These are phyloP conservation scores for Larimichthys crocea DNA, from an alignment of 2,113 vertebrate species.

Conservation along the genomic window DNA sequence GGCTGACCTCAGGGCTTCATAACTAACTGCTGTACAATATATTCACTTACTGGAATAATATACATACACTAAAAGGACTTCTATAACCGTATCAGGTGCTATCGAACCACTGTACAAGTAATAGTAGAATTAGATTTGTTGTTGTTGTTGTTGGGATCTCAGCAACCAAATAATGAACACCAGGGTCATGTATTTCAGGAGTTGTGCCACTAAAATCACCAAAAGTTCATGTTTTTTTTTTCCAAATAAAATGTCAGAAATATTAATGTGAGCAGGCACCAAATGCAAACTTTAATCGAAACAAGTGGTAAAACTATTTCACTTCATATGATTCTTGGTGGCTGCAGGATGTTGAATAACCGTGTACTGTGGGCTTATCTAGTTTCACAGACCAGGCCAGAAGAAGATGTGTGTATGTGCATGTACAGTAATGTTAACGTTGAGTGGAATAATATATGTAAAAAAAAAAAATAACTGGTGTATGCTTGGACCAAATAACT, in stretches of 20 bases:
- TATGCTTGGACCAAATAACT: slow-evolving; percentile 65
- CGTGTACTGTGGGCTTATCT: slow-evolving; percentile 11
- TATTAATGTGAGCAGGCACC: slow-evolving; percentile 16
- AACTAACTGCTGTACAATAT: slow-evolving; percentile 57
- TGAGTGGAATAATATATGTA: slow-evolving; percentile 51
- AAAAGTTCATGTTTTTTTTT: neutral
- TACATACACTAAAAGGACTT: slow-evolving; percentile 31
- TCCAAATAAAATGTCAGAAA: slow-evolving; percentile 20
- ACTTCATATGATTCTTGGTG: slow-evolving; percentile 8
- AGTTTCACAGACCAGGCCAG: slow-evolving; percentile 17
- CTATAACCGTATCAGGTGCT: slow-evolving; percentile 61
- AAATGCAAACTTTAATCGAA: slow-evolving; percentile 2
- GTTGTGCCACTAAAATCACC: slow-evolving; percentile 17
- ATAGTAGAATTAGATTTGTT: slow-evolving; percentile 47
- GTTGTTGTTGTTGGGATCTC: slow-evolving; percentile 21
- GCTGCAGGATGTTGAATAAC: slow-evolving; percentile 21
- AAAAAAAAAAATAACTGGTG: slow-evolving; percentile 37
- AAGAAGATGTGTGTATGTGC: slow-evolving; percentile 52
- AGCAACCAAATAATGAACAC: slow-evolving; percentile 29
- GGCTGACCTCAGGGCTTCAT: slow-evolving; percentile 80
- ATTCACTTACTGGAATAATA: slow-evolving; percentile 47
- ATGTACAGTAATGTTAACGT: slow-evolving; percentile 36
- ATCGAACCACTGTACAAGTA: slow-evolving; percentile 52
- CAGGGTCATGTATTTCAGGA: slow-evolving; percentile 5
- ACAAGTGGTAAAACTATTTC: slow-evolving; percentile 18